Conservation (phyloP, 92 coral and sea anemone genomes). For the Epizoanthus stellaris region DNA sequence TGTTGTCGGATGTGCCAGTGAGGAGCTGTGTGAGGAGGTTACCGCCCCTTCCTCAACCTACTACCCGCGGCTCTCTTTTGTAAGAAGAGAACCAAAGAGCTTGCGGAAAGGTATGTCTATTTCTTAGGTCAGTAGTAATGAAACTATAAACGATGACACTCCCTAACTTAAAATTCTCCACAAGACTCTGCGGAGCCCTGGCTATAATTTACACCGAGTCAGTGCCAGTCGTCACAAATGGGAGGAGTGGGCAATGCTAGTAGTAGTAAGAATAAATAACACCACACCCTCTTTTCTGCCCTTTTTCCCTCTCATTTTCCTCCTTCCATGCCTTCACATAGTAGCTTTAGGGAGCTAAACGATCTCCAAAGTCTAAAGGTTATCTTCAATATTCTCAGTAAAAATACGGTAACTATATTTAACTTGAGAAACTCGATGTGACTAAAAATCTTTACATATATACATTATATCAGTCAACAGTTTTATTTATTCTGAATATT, state of each 20-base stretch:
- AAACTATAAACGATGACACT: neutral
- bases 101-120: slow-evolving; percentile 55
- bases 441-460: too few relatives aligned
- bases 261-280: neutral
- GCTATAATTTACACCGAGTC: too few relatives aligned
- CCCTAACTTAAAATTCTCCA: too few relatives aligned
- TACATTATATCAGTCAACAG: too few relatives aligned
- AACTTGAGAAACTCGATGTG: too few relatives aligned
- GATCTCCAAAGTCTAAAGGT: neutral
- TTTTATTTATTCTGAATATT: too few relatives aligned
- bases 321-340: neutral
- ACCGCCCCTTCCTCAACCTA: slow-evolving; percentile 87
- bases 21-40: slow-evolving; percentile 89
- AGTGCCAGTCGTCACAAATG: too few relatives aligned
- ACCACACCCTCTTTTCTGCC: neutral
- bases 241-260: too few relatives aligned
- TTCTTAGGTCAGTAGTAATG: neutral
- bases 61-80: slow-evolving; percentile 88
- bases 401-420: too few relatives aligned
- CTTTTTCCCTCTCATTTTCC: neutral
- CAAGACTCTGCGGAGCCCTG: too few relatives aligned
- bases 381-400: too few relatives aligned
- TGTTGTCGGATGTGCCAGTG: slow-evolving; percentile 84
- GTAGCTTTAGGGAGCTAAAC: too few relatives aligned
- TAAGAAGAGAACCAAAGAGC: slow-evolving; percentile 74